Base-by-base conservation (phyloP, 2,797 vertebrate genomes). In the Okamejei kenojei region DNA sequence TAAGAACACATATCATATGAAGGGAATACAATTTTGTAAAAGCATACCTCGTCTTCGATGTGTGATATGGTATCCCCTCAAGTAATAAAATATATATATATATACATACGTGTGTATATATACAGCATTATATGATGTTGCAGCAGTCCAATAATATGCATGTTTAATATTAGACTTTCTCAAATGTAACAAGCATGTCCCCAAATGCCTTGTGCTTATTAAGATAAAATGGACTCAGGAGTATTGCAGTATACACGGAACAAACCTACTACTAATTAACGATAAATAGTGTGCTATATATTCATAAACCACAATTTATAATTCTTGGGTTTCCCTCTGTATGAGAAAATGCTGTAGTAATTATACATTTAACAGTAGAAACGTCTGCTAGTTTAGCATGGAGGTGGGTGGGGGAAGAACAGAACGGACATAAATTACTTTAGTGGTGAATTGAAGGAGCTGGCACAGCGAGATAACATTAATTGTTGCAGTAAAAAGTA, bases 391-490 rank as follows among this genome's bases (percentile, higher is more conserved):
- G 23, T 92, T 92, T 92, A 71, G 21, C 71, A 38, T n/a, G 61
- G n/a, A 35, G 21, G 17, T 2, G 9, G 32, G 17, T 10, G 23
- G 26, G 23, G 80, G 84, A 19, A 13, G 29, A 88, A 35, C 15
- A 32, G 29, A 65, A 63, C n/a, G 13, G 7, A 65, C 84, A 68
- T 32, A 88, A 88, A 92, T 92, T 74, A 71, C 38, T 13, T 29
- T 92, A 71, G 71, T 6, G 15, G n/a, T 93, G 93, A 94, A 93
- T 93, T 90, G 90, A 80, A 84, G 93, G 76, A 94, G 77, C 93
- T 93, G 93, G 63, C 61, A 90, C 45, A 93, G 81, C 73, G 93
- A 93, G 93, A 93, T 94, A 93, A 90, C 93, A 58, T 58, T 93
- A 93, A 94, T 93, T 82, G 35, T 84, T 93, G 88, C 81, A 58